Evolutionary conservation across 2,113 vertebrate species (phyloP).

Genomic region (Mungos mungo): DNA sequence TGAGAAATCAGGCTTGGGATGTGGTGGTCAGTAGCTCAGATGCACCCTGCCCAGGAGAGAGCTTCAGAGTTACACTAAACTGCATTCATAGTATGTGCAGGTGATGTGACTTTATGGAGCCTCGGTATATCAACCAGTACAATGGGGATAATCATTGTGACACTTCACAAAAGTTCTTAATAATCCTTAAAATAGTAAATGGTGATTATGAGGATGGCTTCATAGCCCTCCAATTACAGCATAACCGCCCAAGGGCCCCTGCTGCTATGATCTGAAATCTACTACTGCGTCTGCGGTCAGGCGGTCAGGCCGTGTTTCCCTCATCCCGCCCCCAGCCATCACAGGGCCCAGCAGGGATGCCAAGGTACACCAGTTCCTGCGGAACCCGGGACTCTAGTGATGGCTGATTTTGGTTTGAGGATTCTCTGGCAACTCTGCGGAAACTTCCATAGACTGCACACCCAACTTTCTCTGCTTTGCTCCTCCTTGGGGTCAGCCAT

Average conservation of each 20-base stretch:
- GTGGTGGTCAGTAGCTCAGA: background rate
- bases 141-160: background rate
- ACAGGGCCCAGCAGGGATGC: background rate
- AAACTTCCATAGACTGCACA: background rate
- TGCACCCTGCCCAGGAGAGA: background rate
- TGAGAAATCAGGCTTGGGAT: background rate
- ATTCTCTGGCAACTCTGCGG: background rate
- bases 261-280: background rate
- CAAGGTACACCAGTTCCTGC: background rate
- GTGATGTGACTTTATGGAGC: background rate
- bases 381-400: background rate
- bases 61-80: background rate
- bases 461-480: rapidly evolving
- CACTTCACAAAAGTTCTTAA: background rate
- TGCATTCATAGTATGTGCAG: background rate
- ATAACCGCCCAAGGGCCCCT: too few relatives aligned
- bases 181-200: background rate
- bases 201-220: background rate
- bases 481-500: background rate
- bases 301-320: background rate
- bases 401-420: background rate
- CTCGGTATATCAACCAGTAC: background rate
- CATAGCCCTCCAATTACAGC: background rate
- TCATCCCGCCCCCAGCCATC: background rate
- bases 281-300: rapidly evolving